phyloP scores from a whole-genome alignment of 2,113 vertebrate genomes.

The Hiodon alosoides region DNA sequence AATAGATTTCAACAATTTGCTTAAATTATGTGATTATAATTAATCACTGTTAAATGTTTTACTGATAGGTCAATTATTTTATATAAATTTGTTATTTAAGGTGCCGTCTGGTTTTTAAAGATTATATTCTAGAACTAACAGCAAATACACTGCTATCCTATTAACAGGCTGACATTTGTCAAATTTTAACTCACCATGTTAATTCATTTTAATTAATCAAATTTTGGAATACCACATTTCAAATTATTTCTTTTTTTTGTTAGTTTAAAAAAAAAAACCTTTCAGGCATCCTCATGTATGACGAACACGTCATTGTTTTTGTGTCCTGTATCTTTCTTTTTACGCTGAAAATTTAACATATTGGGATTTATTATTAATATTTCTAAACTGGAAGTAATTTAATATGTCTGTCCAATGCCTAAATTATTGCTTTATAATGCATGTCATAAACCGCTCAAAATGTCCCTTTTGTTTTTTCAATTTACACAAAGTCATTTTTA shows the following conservation, averaged over 20 bases:
- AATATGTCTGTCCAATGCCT: too few relatives aligned
- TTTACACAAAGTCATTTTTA: too few relatives aligned
- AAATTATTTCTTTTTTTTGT: neutral
- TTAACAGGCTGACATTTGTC: neutral
- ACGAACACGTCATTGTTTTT: neutral
- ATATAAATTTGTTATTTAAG: neutral
- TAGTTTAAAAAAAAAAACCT: neutral
- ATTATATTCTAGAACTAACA: neutral
- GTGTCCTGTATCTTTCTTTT: neutral
- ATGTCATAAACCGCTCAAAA: too few relatives aligned
- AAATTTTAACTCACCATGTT: neutral
- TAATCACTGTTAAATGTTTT: neutral
- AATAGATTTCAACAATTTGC: neutral
- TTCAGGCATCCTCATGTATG: neutral
- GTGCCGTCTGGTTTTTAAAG: neutral
- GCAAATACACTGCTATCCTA: conserved; percentile 11
- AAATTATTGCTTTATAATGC: too few relatives aligned
- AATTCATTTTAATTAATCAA: neutral
- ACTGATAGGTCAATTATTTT: neutral
- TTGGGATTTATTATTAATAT: too few relatives aligned
- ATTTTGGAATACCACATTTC: neutral
- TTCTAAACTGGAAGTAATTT: too few relatives aligned
- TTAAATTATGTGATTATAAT: neutral
- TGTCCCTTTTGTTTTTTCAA: too few relatives aligned
- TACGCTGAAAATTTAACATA: too few relatives aligned